A percentile compares a stretch with the other conserved stretches of the same genome.
Conservation (phyloP, 1,140 invertebrate genomes). For the Octopus sinensis region DNA sequence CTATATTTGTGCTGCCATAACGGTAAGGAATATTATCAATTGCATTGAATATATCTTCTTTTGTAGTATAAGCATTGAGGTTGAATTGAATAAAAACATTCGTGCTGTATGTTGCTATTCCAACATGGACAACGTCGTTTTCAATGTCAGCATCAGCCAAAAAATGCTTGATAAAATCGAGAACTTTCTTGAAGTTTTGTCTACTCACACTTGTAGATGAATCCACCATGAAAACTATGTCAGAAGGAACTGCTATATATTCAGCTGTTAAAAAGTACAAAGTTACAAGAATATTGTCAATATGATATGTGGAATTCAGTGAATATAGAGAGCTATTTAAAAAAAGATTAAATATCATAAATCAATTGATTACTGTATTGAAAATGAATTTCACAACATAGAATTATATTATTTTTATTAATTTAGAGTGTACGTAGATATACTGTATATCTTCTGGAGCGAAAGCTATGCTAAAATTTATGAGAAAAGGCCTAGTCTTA, state of each 20-base stretch:
- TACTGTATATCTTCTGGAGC: no score
- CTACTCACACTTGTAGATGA: conserved; percentile 11
- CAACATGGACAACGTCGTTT: neutral
- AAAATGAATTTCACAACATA: no score
- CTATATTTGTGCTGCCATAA: conserved; percentile 38
- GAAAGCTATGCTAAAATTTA: no score
- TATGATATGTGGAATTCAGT: no score
- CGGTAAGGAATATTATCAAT: conserved; percentile 32
- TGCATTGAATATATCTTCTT: conserved; percentile 23
- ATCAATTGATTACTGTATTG: no score
- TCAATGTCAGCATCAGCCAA: conserved; percentile 3
- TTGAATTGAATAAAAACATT: conserved; percentile 32
- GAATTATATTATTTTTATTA: no score
- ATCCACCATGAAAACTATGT: conserved; percentile 16
- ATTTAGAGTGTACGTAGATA: no score
- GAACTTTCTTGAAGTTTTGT: conserved; percentile 13
- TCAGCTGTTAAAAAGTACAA: neutral
- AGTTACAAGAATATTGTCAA: no score
- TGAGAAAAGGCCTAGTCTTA: no score
- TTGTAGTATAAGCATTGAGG: conserved; percentile 24
- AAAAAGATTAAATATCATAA: no score
- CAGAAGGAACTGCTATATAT: neutral
- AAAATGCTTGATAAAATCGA: conserved; percentile 11
- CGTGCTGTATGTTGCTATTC: conserved; percentile 13
- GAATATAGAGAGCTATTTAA: no score